Conservation (phyloP, 2,797 vertebrate genomes). For the Poecile montanus region DNA sequence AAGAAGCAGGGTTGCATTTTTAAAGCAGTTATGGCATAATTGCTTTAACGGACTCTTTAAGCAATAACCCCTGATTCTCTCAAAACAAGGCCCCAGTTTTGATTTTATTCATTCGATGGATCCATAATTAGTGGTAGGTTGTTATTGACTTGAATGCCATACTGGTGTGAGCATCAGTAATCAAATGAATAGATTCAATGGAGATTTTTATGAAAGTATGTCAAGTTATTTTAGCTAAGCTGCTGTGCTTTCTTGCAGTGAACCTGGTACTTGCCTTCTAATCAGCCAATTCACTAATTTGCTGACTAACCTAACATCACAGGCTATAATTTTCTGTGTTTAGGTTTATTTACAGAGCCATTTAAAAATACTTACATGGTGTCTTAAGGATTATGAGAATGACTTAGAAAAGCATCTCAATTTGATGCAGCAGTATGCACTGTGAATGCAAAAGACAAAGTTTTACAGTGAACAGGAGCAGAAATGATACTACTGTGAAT, state of each 20-base stretch:
- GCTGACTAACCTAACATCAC: neutral
- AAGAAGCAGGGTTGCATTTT: slow-evolving; percentile 13
- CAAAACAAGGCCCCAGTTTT: slow-evolving; percentile 14
- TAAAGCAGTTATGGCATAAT: neutral
- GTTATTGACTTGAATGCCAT: slow-evolving; percentile 32
- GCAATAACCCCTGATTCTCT: neutral
- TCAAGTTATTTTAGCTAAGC: neutral
- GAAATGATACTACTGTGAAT: neutral
- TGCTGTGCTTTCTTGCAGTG: neutral
- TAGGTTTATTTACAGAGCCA: neutral
- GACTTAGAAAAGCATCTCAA: neutral
- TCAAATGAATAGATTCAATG: neutral
- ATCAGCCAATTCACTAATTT: neutral
- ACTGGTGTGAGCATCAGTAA: neutral
- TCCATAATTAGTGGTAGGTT: slow-evolving; percentile 8
- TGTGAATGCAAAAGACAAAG: neutral
- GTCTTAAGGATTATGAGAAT: neutral
- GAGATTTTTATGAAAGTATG: neutral
- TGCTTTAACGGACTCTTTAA: slow-evolving; percentile 31
- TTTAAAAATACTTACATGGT: neutral
- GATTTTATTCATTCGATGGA: slow-evolving; percentile 24
- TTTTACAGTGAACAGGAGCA: neutral
- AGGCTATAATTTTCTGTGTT: neutral
- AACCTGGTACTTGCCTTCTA: neutral
- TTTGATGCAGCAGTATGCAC: neutral